A percentile compares a stretch with the other conserved stretches of the same genome.
Evolutionary conservation across 2,113 vertebrate species (phyloP).

Genomic region (Hippoglossus stenolepis): DNA sequence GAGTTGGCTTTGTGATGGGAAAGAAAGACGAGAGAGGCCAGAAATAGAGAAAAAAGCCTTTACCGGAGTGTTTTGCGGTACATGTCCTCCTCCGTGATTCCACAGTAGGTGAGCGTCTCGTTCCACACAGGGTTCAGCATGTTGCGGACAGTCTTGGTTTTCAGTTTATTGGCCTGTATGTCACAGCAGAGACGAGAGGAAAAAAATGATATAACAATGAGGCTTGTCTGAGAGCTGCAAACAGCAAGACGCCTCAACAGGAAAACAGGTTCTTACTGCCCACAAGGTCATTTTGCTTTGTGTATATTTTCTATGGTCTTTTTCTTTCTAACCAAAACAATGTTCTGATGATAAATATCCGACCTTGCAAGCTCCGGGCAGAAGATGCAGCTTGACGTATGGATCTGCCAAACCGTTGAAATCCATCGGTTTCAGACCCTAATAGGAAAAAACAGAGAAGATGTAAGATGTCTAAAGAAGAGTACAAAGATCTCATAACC

Average conservation of each 20-base stretch:
- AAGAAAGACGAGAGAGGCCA: constrained; percentile 22
- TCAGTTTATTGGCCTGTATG: constrained; percentile 90
- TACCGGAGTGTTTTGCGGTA: constrained; percentile 90
- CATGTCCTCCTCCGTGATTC: constrained; percentile 91
- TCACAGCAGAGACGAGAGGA: constrained; percentile 16
- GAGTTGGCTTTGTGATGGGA: constrained; percentile 7
- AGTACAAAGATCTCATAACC: too few species aligned
- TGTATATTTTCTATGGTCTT: neutral
- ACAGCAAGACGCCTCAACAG: constrained; percentile 5
- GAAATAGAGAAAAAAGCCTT: constrained; percentile 23
- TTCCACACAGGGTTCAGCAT: constrained; percentile 91
- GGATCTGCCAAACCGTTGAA: constrained; percentile 91
- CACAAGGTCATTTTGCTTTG: constrained; percentile 7
- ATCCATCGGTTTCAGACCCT: constrained; percentile 93
- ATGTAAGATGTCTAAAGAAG: constrained; percentile 4
- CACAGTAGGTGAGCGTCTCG: constrained; percentile 88
- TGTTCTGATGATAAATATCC: constrained; percentile 22
- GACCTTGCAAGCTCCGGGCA: constrained; percentile 91
- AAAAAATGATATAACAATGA: neutral
- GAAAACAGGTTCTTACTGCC: neutral
- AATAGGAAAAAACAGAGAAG: constrained; percentile 9
- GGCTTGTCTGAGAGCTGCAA: neutral
- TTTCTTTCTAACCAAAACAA: constrained; percentile 1
- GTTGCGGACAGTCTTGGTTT: constrained; percentile 90
- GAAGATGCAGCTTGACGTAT: constrained; percentile 89